phyloP scores from a whole-genome alignment of 2,888 invertebrate species.

The Leptopilina syphax region DNA sequence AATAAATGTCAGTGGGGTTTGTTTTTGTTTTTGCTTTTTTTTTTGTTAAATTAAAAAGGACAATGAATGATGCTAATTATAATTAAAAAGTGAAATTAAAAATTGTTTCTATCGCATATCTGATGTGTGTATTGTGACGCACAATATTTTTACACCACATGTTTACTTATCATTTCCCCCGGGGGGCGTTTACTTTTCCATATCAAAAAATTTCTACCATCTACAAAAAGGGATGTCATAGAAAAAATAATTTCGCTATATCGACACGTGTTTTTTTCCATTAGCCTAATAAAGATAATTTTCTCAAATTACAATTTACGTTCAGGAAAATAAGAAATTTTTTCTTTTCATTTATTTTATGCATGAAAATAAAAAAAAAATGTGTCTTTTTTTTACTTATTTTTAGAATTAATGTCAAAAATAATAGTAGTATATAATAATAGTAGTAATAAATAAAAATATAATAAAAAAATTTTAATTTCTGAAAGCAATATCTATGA shows the following conservation, averaged over 20 bases:
- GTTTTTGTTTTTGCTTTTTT: no score
- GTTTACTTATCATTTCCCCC: background rate
- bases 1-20: background rate
- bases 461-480: no score
- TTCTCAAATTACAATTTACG: background rate
- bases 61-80: background rate
- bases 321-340: background rate
- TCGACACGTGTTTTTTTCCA: constrained; percentile 14
- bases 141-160: background rate
- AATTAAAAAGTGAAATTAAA: background rate
- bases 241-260: background rate
- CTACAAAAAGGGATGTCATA: background rate
- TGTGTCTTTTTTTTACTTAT: no score
- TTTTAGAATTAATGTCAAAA: no score
- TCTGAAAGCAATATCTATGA: no score
- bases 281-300: constrained; percentile 12
- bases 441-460: no score
- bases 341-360: background rate
- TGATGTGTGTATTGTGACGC: background rate
- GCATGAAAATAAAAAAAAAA: no score
- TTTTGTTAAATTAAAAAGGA: background rate
- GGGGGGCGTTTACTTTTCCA: constrained; percentile 13
- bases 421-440: no score
- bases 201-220: background rate
- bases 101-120: constrained; percentile 1